Conservation (phyloP, 2,113 vertebrate species). For the Syrmaticus mikado region DNA sequence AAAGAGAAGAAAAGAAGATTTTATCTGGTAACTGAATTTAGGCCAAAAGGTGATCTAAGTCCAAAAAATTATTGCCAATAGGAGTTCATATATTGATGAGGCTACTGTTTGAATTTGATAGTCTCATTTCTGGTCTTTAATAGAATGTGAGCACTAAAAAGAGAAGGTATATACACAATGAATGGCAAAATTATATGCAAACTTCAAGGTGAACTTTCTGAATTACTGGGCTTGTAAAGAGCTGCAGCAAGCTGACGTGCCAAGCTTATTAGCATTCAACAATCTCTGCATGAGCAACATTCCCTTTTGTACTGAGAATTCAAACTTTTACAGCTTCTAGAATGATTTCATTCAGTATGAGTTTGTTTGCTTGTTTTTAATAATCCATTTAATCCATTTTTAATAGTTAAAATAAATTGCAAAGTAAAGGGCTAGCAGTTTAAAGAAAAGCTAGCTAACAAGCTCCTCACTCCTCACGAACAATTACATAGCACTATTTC, state of each 20-base stretch:
- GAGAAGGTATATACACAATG: not conserved
- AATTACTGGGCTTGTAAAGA: constrained; percentile 27
- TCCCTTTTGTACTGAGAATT: constrained; percentile 43
- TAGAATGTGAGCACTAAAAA: constrained; percentile 8
- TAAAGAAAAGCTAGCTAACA: constrained; percentile 16
- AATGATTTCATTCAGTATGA: constrained; percentile 33
- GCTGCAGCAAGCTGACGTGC: not conserved
- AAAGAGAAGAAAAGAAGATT: not conserved
- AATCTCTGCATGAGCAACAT: not conserved
- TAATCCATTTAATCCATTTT: not conserved
- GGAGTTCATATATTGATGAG: constrained; percentile 23
- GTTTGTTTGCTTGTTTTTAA: not conserved
- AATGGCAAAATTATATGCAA: constrained; percentile 30
- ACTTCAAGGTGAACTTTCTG: constrained; percentile 71
- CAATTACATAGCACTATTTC: not conserved
- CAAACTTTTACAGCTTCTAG: constrained; percentile 24
- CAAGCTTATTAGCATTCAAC: constrained; percentile 48
- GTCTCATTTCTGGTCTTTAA: not conserved
- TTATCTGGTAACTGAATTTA: not conserved
- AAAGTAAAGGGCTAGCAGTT: not conserved
- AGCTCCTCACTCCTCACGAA: constrained; percentile 23
- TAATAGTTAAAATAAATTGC: constrained; percentile 20
- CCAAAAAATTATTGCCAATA: not conserved
- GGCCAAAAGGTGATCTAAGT: not conserved
- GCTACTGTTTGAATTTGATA: not conserved